Base-by-base conservation (phyloP, 2,113 vertebrate genomes). In the Sceloporus undulatus region DNA sequence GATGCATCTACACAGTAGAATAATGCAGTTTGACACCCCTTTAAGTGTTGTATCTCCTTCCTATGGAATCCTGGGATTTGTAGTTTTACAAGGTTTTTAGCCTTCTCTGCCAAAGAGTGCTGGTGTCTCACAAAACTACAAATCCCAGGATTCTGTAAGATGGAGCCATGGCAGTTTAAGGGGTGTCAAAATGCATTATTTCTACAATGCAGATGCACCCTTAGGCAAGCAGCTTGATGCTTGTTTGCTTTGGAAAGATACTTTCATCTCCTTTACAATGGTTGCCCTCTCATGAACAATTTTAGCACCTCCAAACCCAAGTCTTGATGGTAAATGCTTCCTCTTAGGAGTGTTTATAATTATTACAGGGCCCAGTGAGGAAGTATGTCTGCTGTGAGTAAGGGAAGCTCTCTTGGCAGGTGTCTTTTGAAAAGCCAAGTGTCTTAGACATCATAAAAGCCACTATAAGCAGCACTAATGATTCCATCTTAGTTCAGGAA, bases 381-480 rank as follows among this genome's bases (percentile, higher is more conserved):
- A 4, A 0, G 0, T 42, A 48, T 8, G 0, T 1, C 10, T 21
- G 0, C 76, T 40, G 84, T 29, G 79, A 4, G 75, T 18, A 89
- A 73, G 3, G 0, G 9, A 54, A 0, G 16, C 23, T 8, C 0
- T 70, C 85, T 25, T 74, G 62, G 38, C 75, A 75, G 9, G 82
- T 59, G 0, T 0, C 0, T 3, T 6, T 73, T 77, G 21, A 70
- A 9, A 21, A 56, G 40, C 34, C 0, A 54, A 29, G 62, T 27
- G 0, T 3, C 82, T 93, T 77, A 42, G 1, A 21, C 52, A 0
- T 52, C 23, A 18, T 52, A 79, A 54, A 14, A 79, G 66, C 18
- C 82, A 86, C 88, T 56, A 73, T 0, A 56, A 68, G 27, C 0
- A 40, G 86, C 52, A 79, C 40, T 0, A 21, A 59, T 34, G 74